These are phyloP conservation scores for Dynastes grantii DNA, from an alignment of 2,888 invertebrate genomes.

Conservation along the genomic window DNA sequence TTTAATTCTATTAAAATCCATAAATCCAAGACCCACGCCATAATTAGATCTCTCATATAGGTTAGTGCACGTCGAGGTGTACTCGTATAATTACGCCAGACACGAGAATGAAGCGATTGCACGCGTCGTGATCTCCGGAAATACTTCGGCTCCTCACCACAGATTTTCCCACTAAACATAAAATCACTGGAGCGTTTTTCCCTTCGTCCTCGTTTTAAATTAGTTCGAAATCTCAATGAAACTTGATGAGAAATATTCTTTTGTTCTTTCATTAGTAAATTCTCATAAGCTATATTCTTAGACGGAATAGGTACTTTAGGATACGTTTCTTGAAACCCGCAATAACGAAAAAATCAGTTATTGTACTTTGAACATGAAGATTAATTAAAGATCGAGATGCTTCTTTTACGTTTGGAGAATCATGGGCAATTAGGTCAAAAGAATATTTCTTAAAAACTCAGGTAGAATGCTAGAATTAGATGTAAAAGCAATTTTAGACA, in stretches of 20 bases:
- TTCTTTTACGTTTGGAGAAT: too few relatives aligned
- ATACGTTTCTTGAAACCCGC: too few relatives aligned
- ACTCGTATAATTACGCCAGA: conserved; percentile 31
- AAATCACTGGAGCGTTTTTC: conserved; percentile 39
- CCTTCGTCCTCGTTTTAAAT: neutral
- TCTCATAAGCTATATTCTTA: neutral
- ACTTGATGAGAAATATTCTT: neutral
- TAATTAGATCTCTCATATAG: conserved; percentile 30
- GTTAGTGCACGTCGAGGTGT: conserved; percentile 35
- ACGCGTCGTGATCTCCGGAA: conserved; percentile 39
- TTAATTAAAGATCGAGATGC: too few relatives aligned
- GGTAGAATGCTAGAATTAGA: too few relatives aligned
- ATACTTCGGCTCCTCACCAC: conserved; percentile 27
- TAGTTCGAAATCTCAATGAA: neutral
- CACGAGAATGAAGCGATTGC: conserved; percentile 39
- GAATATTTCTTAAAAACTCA: too few relatives aligned
- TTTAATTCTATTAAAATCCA: conserved; percentile 40
- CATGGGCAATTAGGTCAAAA: too few relatives aligned
- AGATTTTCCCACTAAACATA: conserved; percentile 38
- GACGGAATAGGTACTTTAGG: too few relatives aligned
- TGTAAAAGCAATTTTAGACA: too few relatives aligned
- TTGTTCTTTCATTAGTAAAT: neutral
- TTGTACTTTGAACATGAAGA: too few relatives aligned
- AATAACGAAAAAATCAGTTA: too few relatives aligned
- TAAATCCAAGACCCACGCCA: conserved; percentile 33